phyloP scores from a whole-genome alignment of 2,797 vertebrate genomes.

The Neomorphus geoffroyi region DNA sequence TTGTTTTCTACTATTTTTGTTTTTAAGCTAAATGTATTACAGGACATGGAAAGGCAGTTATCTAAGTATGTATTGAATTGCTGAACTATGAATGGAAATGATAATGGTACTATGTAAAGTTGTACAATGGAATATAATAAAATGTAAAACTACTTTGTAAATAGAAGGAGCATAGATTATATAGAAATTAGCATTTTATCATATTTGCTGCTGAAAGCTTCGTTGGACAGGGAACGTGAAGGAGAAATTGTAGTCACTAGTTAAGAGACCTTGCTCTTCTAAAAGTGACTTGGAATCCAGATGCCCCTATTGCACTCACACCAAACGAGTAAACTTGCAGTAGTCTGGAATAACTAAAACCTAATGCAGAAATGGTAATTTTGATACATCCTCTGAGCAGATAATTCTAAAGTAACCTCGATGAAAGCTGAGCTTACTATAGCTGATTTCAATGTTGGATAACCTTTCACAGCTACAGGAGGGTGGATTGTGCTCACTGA shows the following conservation, averaged over 20 bases:
- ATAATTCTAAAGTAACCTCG: not conserved
- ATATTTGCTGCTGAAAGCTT: slow-evolving; percentile 33
- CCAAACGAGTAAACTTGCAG: not conserved
- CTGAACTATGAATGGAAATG: slow-evolving; percentile 35
- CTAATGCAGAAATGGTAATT: not conserved
- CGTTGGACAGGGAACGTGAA: not conserved
- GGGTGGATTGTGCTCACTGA: not conserved
- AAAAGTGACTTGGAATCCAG: not conserved
- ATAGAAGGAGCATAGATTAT: slow-evolving; percentile 55
- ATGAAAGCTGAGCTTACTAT: not conserved
- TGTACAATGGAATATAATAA: slow-evolving; percentile 79
- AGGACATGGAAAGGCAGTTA: slow-evolving; percentile 34
- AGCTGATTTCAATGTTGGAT: not conserved
- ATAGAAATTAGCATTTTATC: slow-evolving; percentile 46
- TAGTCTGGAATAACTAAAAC: not conserved
- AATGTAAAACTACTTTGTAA: slow-evolving; percentile 74
- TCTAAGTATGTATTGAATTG: not conserved
- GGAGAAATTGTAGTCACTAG: not conserved
- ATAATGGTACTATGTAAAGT: slow-evolving; percentile 63
- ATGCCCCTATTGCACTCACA: not conserved
- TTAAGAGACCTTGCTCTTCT: not conserved
- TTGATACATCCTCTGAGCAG: not conserved
- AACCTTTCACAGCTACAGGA: not conserved
- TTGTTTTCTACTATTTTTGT: slow-evolving; percentile 64
- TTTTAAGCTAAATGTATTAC: slow-evolving; percentile 56